Evolutionary conservation across 2,113 vertebrate species (phyloP).

Genomic region (Pseudorasbora parva): DNA sequence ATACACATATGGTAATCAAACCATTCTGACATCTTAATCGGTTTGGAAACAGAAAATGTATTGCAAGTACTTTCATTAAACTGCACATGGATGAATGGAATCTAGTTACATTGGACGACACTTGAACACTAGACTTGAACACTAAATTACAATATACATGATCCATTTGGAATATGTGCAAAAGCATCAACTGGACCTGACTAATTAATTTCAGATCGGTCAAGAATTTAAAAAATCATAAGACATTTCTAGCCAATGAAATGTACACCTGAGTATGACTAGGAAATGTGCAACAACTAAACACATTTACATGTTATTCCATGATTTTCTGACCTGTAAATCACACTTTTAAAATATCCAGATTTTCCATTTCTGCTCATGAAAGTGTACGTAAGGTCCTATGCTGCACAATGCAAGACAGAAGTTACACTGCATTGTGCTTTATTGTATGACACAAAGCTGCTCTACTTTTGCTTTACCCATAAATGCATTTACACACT

Average conservation of each 20-base stretch:
- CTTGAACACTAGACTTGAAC: conserved; percentile 14
- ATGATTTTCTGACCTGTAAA: background rate
- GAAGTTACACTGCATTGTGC: conserved; percentile 2
- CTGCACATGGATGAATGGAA: background rate
- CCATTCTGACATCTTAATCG: background rate
- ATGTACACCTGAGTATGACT: background rate
- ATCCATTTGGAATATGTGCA: background rate
- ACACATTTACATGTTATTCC: background rate
- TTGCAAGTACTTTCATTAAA: background rate
- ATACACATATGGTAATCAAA: background rate
- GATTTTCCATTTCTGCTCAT: too few relatives aligned
- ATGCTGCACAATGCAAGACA: conserved; percentile 14
- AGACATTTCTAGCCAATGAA: background rate
- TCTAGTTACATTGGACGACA: background rate
- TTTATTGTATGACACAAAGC: background rate
- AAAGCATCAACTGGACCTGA: background rate
- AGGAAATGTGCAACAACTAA: background rate
- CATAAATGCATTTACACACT: background rate
- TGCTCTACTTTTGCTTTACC: background rate
- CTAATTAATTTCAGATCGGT: background rate
- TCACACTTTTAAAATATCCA: background rate
- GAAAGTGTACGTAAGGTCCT: background rate
- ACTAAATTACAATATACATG: background rate
- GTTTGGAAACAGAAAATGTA: background rate
- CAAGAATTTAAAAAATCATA: background rate